These are phyloP conservation scores for Xestia ashworthii DNA, from an alignment of 2,888 invertebrate genomes.

Conservation along the genomic window DNA sequence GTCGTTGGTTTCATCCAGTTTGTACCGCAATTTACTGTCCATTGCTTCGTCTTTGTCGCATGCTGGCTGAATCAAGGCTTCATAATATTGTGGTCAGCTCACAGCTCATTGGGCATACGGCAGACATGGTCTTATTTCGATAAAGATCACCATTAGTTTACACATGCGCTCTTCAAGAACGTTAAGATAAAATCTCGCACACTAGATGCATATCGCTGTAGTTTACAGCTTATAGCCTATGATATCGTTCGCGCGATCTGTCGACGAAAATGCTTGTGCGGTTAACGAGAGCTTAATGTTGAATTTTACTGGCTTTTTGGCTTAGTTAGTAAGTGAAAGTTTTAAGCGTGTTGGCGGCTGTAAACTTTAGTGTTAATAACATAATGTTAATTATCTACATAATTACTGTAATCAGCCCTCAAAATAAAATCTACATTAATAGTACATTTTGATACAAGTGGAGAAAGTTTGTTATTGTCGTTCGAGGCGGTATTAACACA, in stretches of 20 bases:
- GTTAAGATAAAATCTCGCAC: conserved; percentile 45
- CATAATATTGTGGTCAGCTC: neutral
- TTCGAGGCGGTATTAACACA: no score
- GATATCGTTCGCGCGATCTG: conserved; percentile 61
- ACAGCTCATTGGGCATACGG: conserved; percentile 3
- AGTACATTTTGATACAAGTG: no score
- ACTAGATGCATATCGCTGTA: conserved; percentile 61
- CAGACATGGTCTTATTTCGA: conserved; percentile 5
- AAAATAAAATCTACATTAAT: no score
- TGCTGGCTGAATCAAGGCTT: no score
- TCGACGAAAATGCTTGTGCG: conserved; percentile 36
- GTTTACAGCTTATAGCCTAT: conserved; percentile 63
- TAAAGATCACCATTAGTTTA: conserved; percentile 29
- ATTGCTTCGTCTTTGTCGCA: no score
- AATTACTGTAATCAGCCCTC: no score
- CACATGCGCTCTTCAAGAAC: conserved; percentile 22
- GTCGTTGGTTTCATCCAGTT: neutral
- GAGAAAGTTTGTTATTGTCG: no score
- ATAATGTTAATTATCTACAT: neutral
- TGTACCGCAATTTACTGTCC: neutral
- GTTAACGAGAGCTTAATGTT: conserved; percentile 2
- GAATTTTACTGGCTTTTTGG: neutral
- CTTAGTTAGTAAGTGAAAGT: neutral
- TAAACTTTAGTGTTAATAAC: no score
- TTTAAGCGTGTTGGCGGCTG: neutral